phyloP scores from a whole-genome alignment of 2,797 vertebrate genomes.

The Kryptopterus vitreolus region DNA sequence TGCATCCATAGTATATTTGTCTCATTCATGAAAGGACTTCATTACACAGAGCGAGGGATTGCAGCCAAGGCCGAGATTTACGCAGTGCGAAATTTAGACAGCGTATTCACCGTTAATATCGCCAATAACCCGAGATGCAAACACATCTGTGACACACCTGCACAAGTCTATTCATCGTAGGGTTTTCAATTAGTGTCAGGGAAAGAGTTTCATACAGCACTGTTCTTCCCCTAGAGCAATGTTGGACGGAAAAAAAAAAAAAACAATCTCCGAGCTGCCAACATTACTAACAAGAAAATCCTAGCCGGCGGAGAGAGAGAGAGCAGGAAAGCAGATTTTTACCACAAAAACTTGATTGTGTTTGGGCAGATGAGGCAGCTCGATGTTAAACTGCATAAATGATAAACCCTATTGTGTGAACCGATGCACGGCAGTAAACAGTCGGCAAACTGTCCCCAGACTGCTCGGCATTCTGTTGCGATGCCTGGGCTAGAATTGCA shows the following conservation, averaged over 20 bases:
- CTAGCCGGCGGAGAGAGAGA: neutral
- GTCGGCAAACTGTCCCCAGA: neutral
- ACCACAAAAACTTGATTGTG: neutral
- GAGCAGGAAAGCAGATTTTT: neutral
- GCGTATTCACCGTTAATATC: neutral
- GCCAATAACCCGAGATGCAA: neutral
- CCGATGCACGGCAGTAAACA: conserved; percentile 5
- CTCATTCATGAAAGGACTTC: neutral
- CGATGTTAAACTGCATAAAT: neutral
- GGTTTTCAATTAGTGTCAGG: conserved; percentile 5
- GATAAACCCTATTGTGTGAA: conserved; percentile 14
- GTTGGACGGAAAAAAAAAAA: too few species aligned
- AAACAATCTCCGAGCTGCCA: conserved; percentile 21
- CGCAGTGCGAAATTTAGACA: neutral
- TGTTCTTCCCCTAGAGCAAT: conserved; percentile 11
- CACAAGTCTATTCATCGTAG: neutral
- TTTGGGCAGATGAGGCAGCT: neutral
- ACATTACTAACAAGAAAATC: conserved; percentile 26
- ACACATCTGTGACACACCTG: neutral
- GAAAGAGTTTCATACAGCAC: conserved; percentile 1
- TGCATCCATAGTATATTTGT: neutral
- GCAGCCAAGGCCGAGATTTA: neutral
- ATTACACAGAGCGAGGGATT: neutral
- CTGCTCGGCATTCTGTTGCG: neutral
- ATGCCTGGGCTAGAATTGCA: neutral